A percentile compares a stretch with the other conserved stretches of the same genome.
These are phyloP conservation scores for Nomia melanderi DNA, from an alignment of 1,140 invertebrate genomes.

Conservation along the genomic window DNA sequence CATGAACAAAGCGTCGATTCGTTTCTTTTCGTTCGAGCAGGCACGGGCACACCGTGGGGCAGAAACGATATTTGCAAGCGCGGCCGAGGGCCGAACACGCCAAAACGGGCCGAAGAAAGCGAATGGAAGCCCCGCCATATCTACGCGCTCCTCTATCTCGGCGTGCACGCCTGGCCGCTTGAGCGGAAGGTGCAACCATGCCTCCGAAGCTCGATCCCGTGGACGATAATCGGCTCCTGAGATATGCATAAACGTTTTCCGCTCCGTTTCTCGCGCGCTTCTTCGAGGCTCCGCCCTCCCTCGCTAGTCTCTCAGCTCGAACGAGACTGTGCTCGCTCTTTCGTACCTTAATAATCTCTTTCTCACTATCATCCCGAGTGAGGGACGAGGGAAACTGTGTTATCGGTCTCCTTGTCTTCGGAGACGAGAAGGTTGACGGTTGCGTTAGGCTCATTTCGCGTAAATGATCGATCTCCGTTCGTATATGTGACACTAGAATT, in stretches of 20 bases:
- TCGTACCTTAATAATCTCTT: conserved; percentile 36
- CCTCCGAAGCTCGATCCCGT: conserved; percentile 69
- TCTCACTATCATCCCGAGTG: not conserved
- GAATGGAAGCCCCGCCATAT: conserved; percentile 9
- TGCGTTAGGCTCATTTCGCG: too few species aligned
- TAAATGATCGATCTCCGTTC: too few species aligned
- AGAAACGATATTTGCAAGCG: not conserved
- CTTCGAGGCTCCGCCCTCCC: conserved; percentile 34
- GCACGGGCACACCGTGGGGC: conserved; percentile 12
- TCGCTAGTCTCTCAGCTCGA: not conserved
- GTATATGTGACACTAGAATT: too few species aligned
- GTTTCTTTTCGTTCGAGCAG: not conserved
- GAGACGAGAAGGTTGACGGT: too few species aligned
- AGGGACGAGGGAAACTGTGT: not conserved
- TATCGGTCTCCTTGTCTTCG: too few species aligned
- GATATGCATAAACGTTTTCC: conserved; percentile 74
- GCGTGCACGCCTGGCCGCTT: conserved; percentile 47
- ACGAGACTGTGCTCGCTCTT: conserved; percentile 1
- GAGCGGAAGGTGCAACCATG: conserved; percentile 62
- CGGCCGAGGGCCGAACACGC: not conserved
- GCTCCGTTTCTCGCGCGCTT: conserved; percentile 49
- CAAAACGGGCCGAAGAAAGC: conserved; percentile 23
- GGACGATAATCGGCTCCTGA: conserved; percentile 71
- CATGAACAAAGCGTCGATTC: conserved; percentile 33
- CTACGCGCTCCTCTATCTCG: conserved; percentile 23